Evolutionary conservation across 2,888 invertebrate genomes (phyloP), one percentile per base, ranked within the genome.

Genomic region (Cheilosia urbana): DNA sequence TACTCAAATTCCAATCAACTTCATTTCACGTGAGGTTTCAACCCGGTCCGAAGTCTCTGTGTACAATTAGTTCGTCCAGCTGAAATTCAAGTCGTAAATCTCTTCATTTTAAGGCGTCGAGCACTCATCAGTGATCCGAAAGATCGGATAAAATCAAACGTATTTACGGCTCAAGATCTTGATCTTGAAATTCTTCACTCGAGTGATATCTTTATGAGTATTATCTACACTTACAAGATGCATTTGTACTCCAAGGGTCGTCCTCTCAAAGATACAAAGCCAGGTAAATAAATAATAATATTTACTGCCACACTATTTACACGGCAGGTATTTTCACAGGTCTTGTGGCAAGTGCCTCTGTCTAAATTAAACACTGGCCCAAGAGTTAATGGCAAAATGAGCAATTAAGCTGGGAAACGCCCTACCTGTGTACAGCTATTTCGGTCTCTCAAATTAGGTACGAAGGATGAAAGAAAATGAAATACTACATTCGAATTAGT

Each of bases 221-320:
- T 58, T 58, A 21, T 57, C 30, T 40, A 60, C 17, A 9, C 17
- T 49, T 21, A 45, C 45, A 17, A 40, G 45, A 2, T 17, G 17
- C 24, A 21, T 37, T 19, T 45, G 27, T 15, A 27, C 42, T 27
- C 5, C 4, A 62, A 45, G 45, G 45, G 17, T 42, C 68, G 55
- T 55, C 42, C 45, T 55, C 55, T 55, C n/a, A n/a, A 30, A 55
- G 68, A 6, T 42, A 24, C 40, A 17, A 60, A 58, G 6, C 37
- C 51, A 30, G 30, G 57, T 57, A 45, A 69, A 57, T 57, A 69
- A 68, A 34, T 69, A 27, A 62, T 42, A 62, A 30, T 69, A 19
- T 57, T 57, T 45, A 45, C 30, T 45, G 17, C 19, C 24, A 7
- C n/a, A 45, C 57, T 19, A 45, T 47, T 69, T 34, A 55, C 55